A percentile compares a stretch with the other conserved stretches of the same genome.
These are phyloP conservation scores for Dasypogon diadema DNA, from an alignment of 2,888 invertebrate species.

Conservation along the genomic window DNA sequence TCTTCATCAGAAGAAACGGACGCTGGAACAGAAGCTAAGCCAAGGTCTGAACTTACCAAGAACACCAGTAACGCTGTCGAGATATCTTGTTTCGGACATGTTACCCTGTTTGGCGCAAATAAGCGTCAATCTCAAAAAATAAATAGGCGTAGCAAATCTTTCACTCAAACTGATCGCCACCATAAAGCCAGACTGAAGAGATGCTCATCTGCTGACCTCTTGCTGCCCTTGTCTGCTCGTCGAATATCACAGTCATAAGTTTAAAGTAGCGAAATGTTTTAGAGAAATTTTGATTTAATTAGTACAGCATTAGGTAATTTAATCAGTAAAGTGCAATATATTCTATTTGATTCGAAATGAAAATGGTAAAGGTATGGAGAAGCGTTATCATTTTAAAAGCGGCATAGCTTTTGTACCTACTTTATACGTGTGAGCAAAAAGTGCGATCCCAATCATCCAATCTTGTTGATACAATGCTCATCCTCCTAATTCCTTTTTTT, in stretches of 20 bases:
- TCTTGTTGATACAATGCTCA: too few species aligned
- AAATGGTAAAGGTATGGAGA: too few species aligned
- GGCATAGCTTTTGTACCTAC: too few species aligned
- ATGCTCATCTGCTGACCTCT: constrained; percentile 65
- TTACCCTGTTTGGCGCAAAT: constrained; percentile 59
- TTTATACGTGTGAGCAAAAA: too few species aligned
- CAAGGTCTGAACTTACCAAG: not conserved
- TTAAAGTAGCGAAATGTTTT: too few species aligned
- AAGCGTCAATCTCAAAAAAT: constrained; percentile 56
- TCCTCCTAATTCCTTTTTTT: too few species aligned
- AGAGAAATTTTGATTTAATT: too few species aligned
- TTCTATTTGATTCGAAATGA: too few species aligned
- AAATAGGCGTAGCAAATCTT: constrained; percentile 65
- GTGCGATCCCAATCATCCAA: too few species aligned
- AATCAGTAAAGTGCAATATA: too few species aligned
- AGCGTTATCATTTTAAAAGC: too few species aligned
- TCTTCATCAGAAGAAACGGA: not conserved
- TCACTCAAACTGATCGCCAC: constrained; percentile 58
- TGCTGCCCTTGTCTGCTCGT: constrained; percentile 59
- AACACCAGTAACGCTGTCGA: not conserved
- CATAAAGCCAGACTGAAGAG: constrained; percentile 59
- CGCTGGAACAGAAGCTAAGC: not conserved
- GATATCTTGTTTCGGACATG: constrained; percentile 64
- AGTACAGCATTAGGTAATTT: too few species aligned
- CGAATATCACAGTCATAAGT: constrained; percentile 2